These are phyloP conservation scores for Aerospiza tachiro DNA, from an alignment of 2,797 vertebrate species.

Conservation along the genomic window DNA sequence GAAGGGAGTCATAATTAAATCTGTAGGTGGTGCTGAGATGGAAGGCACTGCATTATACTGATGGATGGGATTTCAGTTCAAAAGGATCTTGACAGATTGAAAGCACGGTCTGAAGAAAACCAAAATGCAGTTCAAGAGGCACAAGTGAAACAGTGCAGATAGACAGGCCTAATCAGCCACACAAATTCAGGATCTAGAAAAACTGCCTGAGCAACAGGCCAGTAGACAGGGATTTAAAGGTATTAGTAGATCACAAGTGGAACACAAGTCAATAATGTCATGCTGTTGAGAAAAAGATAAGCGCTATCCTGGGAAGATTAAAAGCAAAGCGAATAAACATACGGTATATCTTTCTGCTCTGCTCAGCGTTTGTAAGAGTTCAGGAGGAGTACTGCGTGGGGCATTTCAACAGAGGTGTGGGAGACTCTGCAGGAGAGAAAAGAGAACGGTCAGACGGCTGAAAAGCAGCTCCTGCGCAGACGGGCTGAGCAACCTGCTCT, in stretches of 20 bases:
- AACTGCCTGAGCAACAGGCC: constrained; percentile 11
- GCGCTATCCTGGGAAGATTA: constrained; percentile 18
- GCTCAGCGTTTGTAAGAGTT: not conserved
- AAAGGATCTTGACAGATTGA: not conserved
- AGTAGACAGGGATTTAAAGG: constrained; percentile 44
- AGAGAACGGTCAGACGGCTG: not conserved
- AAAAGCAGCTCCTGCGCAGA: not conserved
- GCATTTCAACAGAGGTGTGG: not conserved
- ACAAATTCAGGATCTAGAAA: constrained; percentile 19
- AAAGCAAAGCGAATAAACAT: not conserved
- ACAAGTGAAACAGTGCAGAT: not conserved
- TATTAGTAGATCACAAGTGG: constrained; percentile 58
- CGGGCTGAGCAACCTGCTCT: not conserved
- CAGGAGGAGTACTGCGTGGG: not conserved
- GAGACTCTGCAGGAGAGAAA: not conserved
- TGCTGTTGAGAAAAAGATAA: constrained; percentile 49
- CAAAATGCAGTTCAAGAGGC: constrained; percentile 3
- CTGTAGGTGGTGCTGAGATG: not conserved
- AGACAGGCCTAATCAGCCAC: constrained; percentile 11
- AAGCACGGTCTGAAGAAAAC: not conserved
- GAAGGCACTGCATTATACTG: not conserved
- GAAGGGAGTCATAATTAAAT: not conserved
- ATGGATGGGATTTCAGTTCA: not conserved
- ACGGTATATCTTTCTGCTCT: not conserved
- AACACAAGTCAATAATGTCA: constrained; percentile 51